Evolutionary conservation across 2,888 invertebrate species (phyloP), one percentile per base, ranked within the genome.

Genomic region (Creontiades dilutus): DNA sequence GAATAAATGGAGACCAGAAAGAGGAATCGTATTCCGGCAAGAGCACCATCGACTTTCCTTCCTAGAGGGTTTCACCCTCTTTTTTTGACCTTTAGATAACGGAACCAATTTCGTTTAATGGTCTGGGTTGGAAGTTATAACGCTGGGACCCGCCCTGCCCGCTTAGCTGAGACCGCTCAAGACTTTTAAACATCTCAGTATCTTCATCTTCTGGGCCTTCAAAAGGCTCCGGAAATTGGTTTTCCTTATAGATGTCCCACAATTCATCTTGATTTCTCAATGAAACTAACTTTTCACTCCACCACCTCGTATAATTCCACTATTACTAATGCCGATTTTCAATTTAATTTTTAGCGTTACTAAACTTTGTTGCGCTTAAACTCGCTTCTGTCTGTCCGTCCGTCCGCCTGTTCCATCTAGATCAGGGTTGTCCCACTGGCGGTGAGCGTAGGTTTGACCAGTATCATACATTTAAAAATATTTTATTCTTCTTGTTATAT

Each of bases 101-200:
- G 78, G 78, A 78, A 19, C 78, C 78, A 78, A 78, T 78, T 78
- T 46, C 37, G n/a, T 46, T 37, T 78, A 78, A 78, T 78, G 78
- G 68, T 19, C 68, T 68, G 68, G 23, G 68, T 13, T 14, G 68
- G 27, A 68, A 19, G 68, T 68, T 68, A 23, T 68, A 68, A 68
- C 23, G 68, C 68, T 68, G 11, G 13, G 68, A n/a, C 19, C n/a
- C 68, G n/a, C 68, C 68, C 23, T 68, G 12, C 68, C 23, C 68
- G 68, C 68, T 68, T 68, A 68, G 23, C 27, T 23, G 68, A 12
- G 9, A 19, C 12, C 68, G 23, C 68, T 68, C 23, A 68, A 23
- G 23, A 23, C 68, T 19, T 68, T n/a, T n/a, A 27, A 68, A 68
- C 19, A 68, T 68, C 11, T 19, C 23, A 68, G 68, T 23, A 68